These are phyloP conservation scores for Mesitornis unicolor DNA, from an alignment of 2,113 vertebrate genomes.

Conservation along the genomic window DNA sequence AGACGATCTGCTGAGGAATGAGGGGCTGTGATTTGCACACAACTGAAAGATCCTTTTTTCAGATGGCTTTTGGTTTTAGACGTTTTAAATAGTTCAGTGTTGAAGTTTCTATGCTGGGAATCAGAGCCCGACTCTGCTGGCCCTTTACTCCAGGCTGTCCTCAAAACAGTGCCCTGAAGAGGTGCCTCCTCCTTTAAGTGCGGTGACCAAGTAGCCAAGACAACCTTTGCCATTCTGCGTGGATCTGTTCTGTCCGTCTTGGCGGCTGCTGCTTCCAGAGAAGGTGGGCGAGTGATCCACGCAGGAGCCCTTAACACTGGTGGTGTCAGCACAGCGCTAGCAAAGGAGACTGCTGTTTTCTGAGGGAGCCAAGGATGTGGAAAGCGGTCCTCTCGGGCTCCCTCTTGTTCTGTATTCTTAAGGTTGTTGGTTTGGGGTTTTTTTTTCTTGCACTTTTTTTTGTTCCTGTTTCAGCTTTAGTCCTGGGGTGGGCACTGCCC, in stretches of 20 bases:
- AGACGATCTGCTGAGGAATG: constrained; percentile 34
- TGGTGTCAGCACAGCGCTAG: background rate
- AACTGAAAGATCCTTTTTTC: constrained; percentile 49
- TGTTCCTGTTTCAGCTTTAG: constrained; percentile 49
- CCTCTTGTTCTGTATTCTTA: constrained; percentile 42
- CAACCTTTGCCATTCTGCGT: background rate
- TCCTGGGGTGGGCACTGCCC: background rate
- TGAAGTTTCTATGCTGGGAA: constrained; percentile 16
- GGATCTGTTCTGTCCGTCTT: background rate
- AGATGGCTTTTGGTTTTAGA: constrained; percentile 44
- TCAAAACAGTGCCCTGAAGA: background rate
- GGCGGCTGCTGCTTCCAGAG: background rate
- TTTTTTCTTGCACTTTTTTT: constrained; percentile 55
- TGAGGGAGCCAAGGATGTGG: background rate
- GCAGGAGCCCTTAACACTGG: background rate
- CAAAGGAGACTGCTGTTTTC: constrained; percentile 20
- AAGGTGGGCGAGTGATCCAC: background rate
- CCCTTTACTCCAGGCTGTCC: constrained; percentile 17
- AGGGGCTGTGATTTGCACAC: constrained; percentile 60
- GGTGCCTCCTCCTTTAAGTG: background rate
- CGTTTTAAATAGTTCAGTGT: constrained; percentile 17
- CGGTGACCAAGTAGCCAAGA: background rate
- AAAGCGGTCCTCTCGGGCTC: background rate
- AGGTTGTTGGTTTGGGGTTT: background rate
- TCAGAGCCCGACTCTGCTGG: constrained; percentile 9